Percentiles rank a stretch among this genome's conserved stretches.
phyloP scores from a whole-genome alignment of 1,140 invertebrate species.

The Thalassaphorura encarpata region DNA sequence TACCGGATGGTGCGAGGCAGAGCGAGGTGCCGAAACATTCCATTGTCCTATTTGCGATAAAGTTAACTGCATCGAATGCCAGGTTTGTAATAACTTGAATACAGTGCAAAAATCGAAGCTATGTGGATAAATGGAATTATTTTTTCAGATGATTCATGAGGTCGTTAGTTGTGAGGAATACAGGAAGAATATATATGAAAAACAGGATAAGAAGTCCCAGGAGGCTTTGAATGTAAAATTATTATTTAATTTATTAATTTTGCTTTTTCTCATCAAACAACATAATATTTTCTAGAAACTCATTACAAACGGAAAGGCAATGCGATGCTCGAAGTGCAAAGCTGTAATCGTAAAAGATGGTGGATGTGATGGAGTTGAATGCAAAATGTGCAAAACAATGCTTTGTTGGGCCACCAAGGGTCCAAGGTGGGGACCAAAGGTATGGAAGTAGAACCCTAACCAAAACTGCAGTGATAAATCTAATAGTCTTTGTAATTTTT shows the following conservation, averaged over 20 bases:
- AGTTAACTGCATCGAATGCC: slow-evolving; percentile 76
- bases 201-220: slow-evolving; percentile 5
- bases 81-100: too few relatives aligned
- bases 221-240: slow-evolving; percentile 9
- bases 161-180: slow-evolving; percentile 75
- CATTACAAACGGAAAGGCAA: slow-evolving; percentile 68
- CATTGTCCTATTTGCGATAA: slow-evolving; percentile 69
- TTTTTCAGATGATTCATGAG: slow-evolving; percentile 73
- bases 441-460: slow-evolving; percentile 64
- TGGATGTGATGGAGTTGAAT: slow-evolving; percentile 88
- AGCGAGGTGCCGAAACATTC: slow-evolving; percentile 68
- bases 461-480: neutral
- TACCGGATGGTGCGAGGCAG: slow-evolving; percentile 55
- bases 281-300: slow-evolving; percentile 47
- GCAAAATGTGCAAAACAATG: slow-evolving; percentile 84
- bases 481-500: too few relatives aligned
- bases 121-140: too few relatives aligned
- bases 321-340: slow-evolving; percentile 70
- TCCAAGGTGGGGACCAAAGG: too few relatives aligned
- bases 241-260: neutral
- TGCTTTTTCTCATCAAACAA: slow-evolving; percentile 1
- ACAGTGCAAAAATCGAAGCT: too few relatives aligned
- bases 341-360: slow-evolving; percentile 81
- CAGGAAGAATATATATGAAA: slow-evolving; percentile 52
- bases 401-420: slow-evolving; percentile 89